Conservation (phyloP, 2,888 invertebrate genomes). For the Nemoura dubitans region DNA sequence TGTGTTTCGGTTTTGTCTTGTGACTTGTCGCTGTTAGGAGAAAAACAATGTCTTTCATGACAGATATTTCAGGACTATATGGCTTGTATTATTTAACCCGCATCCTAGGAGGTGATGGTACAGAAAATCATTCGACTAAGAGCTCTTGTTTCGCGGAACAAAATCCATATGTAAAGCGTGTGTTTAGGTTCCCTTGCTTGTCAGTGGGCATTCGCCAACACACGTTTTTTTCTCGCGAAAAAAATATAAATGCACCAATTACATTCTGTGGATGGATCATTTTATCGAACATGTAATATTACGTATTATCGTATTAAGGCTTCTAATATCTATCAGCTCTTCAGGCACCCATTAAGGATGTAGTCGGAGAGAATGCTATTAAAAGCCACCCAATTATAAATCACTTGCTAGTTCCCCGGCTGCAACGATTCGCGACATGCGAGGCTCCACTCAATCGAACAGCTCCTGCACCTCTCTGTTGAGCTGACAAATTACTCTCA, state of each 20-base stretch:
- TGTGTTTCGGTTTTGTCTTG: slow-evolving; percentile 33
- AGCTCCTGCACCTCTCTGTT: too few relatives aligned
- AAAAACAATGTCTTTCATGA: slow-evolving; percentile 36
- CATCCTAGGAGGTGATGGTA: slow-evolving; percentile 2
- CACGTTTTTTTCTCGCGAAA: not conserved
- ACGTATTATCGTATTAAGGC: not conserved
- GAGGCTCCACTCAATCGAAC: too few relatives aligned
- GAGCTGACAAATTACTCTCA: too few relatives aligned
- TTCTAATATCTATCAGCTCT: not conserved
- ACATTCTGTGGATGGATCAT: not conserved
- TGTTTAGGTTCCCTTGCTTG: not conserved
- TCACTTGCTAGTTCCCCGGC: not conserved
- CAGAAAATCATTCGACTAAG: slow-evolving; percentile 34
- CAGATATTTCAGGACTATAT: slow-evolving; percentile 25
- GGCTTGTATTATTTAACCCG: slow-evolving; percentile 15
- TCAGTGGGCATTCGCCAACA: not conserved
- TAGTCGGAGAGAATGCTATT: not conserved
- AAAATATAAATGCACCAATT: not conserved
- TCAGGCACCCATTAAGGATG: not conserved
- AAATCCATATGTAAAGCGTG: not conserved
- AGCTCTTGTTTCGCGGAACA: not conserved
- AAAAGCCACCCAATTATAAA: slow-evolving; percentile 21
- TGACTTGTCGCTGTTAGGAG: slow-evolving; percentile 31
- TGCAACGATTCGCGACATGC: too few relatives aligned
- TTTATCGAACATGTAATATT: not conserved